These are phyloP conservation scores for Gallinago stenura DNA, from an alignment of 2,797 vertebrate species.

Conservation along the genomic window DNA sequence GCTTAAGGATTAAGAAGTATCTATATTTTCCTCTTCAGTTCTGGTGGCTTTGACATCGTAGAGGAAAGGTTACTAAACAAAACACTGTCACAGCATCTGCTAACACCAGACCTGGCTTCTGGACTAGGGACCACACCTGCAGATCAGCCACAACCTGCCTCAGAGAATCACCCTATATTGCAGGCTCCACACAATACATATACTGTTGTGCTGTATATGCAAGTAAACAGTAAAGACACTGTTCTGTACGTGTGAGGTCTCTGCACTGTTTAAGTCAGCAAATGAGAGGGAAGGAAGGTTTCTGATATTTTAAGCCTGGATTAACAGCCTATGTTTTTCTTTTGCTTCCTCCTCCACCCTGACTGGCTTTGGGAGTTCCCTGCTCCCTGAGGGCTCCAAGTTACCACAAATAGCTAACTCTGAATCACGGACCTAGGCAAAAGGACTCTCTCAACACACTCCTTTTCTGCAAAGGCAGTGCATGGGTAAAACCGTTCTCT, in stretches of 20 bases:
- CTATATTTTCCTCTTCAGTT: neutral
- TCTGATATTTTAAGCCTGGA: neutral
- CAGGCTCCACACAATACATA: neutral
- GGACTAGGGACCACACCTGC: neutral
- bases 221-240: accelerated
- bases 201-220: accelerated
- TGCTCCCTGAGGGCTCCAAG: neutral
- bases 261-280: neutral
- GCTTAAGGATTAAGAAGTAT: neutral
- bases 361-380: neutral
- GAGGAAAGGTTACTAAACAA: neutral
- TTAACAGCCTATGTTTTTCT: neutral
- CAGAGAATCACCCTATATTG: accelerated
- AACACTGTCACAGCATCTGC: accelerated
- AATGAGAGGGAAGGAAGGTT: accelerated
- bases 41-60: accelerated
- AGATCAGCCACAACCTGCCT: too few species aligned
- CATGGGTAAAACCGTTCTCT: accelerated
- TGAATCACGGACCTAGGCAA: accelerated
- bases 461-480: accelerated
- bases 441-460: accelerated
- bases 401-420: neutral
- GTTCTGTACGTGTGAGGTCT: accelerated
- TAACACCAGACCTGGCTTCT: neutral
- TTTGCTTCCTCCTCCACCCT: neutral